Percentiles rank a stretch among this genome's conserved stretches.
Conservation (phyloP, 2,888 invertebrate genomes). For the Trypoxylon attenuatum region DNA sequence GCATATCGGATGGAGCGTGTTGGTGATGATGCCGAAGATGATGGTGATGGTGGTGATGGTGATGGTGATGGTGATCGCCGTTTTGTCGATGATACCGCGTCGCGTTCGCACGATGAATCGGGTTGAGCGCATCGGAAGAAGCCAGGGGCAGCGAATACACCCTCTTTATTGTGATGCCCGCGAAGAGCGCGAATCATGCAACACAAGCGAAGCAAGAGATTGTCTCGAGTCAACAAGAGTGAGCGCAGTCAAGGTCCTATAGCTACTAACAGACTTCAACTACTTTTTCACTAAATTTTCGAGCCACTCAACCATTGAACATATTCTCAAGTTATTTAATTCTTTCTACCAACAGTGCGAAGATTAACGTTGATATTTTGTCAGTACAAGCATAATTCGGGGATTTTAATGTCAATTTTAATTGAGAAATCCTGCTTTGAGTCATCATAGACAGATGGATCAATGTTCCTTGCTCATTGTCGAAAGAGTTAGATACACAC, state of each 20-base stretch:
- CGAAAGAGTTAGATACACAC: slow-evolving; percentile 43
- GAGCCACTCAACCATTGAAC: no score
- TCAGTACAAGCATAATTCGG: no score
- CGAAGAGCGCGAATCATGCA: slow-evolving; percentile 70
- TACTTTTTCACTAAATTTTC: no score
- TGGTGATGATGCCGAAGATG: slow-evolving; percentile 60
- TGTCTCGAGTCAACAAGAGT: slow-evolving; percentile 44
- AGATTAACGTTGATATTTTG: no score
- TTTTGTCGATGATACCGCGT: slow-evolving; percentile 71
- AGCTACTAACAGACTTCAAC: no score
- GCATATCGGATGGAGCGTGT: slow-evolving; percentile 68
- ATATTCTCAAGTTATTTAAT: no score
- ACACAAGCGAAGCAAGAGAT: slow-evolving; percentile 73
- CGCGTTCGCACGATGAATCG: slow-evolving; percentile 70
- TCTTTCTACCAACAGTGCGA: no score
- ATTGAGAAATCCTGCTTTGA: no score
- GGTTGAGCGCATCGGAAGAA: slow-evolving; percentile 68
- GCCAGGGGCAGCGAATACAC: slow-evolving; percentile 76
- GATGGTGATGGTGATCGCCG: slow-evolving; percentile 65
- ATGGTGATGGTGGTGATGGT: slow-evolving; percentile 53
- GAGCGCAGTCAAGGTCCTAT: slow-evolving; percentile 21
- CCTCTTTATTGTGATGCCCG: slow-evolving; percentile 69
- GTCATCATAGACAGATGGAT: no score
- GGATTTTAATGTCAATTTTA: no score
- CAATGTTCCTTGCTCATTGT: no score